These are phyloP conservation scores for Drosophila athabasca DNA, from an alignment of 1,140 invertebrate species.

Conservation along the genomic window DNA sequence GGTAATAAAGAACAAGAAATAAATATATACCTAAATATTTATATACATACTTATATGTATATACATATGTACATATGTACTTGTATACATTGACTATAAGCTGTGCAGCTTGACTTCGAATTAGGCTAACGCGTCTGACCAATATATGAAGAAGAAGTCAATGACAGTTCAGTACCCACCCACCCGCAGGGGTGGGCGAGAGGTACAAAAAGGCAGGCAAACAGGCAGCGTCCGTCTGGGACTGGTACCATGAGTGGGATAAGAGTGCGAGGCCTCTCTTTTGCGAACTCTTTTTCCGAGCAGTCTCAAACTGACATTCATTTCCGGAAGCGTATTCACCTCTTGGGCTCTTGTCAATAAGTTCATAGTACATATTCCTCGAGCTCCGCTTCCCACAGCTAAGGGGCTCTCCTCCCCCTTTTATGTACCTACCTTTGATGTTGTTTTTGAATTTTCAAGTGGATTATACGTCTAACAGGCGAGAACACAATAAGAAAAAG, in stretches of 20 bases:
- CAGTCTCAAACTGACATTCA: neutral
- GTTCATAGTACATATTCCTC: neutral
- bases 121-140: constrained; percentile 24
- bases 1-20: too few species aligned
- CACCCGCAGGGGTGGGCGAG: too few species aligned
- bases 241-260: neutral
- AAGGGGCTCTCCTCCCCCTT: neutral
- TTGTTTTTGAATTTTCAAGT: constrained; percentile 13
- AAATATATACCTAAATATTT: too few species aligned
- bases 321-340: constrained; percentile 2
- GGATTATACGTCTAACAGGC: constrained; percentile 20
- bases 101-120: constrained; percentile 31
- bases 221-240: neutral
- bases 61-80: too few species aligned
- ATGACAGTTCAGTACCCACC: constrained; percentile 6
- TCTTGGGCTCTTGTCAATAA: constrained; percentile 6
- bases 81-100: neutral
- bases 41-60: too few species aligned
- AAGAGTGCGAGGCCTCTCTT: neutral
- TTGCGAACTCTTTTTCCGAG: neutral
- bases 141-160: neutral
- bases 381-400: too few species aligned
- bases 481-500: constrained; percentile 2
- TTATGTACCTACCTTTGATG: constrained; percentile 18
- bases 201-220: neutral